Base-by-base conservation (phyloP, 2,888 invertebrate genomes). In the Epistrophella euchroma region DNA sequence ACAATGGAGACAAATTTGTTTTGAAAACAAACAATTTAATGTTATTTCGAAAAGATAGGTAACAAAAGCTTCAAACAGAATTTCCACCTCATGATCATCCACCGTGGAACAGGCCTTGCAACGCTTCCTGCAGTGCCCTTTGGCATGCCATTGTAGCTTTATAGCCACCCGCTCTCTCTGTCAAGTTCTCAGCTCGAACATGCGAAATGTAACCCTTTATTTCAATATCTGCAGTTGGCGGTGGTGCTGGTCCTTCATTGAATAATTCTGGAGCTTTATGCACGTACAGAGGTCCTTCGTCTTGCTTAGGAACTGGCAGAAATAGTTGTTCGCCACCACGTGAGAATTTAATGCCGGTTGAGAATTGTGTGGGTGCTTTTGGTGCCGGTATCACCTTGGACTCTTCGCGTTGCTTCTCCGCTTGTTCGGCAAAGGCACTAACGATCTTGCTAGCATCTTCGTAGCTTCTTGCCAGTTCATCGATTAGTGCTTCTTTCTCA, bases 391-490 rank as follows among this genome's bases (percentile, higher is more conserved):
- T 55, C 17, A 89, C 89, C 62, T 92, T 92, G 32, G 91, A 90
- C 88, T 96, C 95, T 88, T 95, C 95, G 89, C 95, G 95, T 70
- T 94, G 94, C 88, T 96, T 95, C 89, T 96, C 95, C 19, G 94
- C 94, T 87, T 94, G 95, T 73, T 95, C 94, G 0, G 96, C 95
- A 92, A 97, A 98, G 13, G 96, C 96, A 87, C 95, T 96, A 0
- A 98, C 93, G 89, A 98, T 98, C 88, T 96, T 96, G 88, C 96
- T 96, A 0, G 98, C 98, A 91, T 98, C 96, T 11, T 96, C 96
- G 88, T 97, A 97, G 0, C 98, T 97, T 91, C 97, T 97, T 96
- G 98, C 98, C 45, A 99, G 93, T 91, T 99, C 98, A 92, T 99
- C 98, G 80, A 99, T 98, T 6, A 99, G 93, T 0, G 97, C 97